A percentile compares a stretch with the other conserved stretches of the same genome.
Evolutionary conservation across 1,140 invertebrate species (phyloP).

Genomic region (Magallana angulata): DNA sequence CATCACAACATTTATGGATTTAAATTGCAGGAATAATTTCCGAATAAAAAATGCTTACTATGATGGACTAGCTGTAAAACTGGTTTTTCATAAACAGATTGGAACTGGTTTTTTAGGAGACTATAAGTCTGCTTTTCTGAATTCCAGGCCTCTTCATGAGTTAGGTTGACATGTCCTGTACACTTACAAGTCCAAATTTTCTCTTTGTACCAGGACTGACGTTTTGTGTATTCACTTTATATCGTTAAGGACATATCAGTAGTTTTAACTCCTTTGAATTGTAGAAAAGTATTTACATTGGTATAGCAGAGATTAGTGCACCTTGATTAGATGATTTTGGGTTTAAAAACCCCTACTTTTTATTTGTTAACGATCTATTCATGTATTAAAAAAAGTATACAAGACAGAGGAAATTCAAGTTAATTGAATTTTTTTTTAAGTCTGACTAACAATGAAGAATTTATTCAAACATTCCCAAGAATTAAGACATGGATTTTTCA

Average conservation of each 20-base stretch:
- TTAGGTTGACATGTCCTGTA: slow-evolving; percentile 80
- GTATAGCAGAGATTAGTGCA: too few species aligned
- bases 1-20: too few species aligned
- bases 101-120: slow-evolving; percentile 75
- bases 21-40: too few species aligned
- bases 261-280: background rate
- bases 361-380: background rate
- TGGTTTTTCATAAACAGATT: slow-evolving; percentile 76
- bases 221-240: slow-evolving; percentile 75
- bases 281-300: too few species aligned
- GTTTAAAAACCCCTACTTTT: too few species aligned
- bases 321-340: too few species aligned
- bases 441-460: too few species aligned
- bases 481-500: too few species aligned
- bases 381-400: background rate
- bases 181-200: slow-evolving; percentile 80
- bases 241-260: slow-evolving; percentile 64
- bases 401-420: slow-evolving; percentile 20
- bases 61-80: slow-evolving; percentile 79
- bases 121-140: slow-evolving; percentile 77
- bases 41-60: slow-evolving; percentile 71
- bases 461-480: too few species aligned
- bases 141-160: slow-evolving; percentile 79
- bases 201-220: slow-evolving; percentile 73
- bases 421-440: background rate